Conservation (phyloP, 2,888 invertebrate genomes). For the Cerastoderma edule region DNA sequence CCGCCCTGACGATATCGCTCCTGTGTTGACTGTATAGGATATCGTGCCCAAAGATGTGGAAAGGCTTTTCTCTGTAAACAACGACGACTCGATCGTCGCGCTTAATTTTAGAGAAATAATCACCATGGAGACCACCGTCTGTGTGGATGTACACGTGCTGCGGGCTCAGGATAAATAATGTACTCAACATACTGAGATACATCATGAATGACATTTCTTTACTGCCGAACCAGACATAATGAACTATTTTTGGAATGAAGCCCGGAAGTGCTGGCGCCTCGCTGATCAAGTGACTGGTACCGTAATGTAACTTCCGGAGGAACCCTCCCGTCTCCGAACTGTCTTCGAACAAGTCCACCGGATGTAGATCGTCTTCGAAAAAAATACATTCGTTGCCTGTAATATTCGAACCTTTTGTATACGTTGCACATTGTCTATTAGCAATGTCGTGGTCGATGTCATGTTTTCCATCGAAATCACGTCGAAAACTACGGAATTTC, state of each 20-base stretch:
- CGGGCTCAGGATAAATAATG: constrained; percentile 75
- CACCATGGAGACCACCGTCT: constrained; percentile 71
- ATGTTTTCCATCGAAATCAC: constrained; percentile 26
- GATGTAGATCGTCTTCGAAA: constrained; percentile 54
- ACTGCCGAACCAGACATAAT: constrained; percentile 79
- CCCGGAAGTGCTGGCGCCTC: constrained; percentile 51
- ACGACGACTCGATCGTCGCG: constrained; percentile 63
- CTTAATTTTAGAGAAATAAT: constrained; percentile 72
- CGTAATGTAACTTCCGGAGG: constrained; percentile 68
- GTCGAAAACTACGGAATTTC: constrained; percentile 28
- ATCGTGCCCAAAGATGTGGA: constrained; percentile 65
- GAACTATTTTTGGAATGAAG: constrained; percentile 78
- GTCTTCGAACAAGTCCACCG: constrained; percentile 69
- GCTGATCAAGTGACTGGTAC: constrained; percentile 55
- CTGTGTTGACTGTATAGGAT: constrained; percentile 75
- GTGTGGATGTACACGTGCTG: constrained; percentile 79
- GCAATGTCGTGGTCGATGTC: constrained; percentile 1
- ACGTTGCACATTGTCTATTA: constrained; percentile 1
- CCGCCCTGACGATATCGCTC: constrained; percentile 80
- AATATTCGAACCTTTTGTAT: constrained; percentile 2
- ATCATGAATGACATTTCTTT: constrained; percentile 76
- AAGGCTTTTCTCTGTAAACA: constrained; percentile 67
- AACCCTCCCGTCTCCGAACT: constrained; percentile 65
- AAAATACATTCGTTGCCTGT: constrained; percentile 15
- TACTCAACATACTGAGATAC: constrained; percentile 78